Percentiles rank a stretch among this genome's conserved stretches.
These are phyloP conservation scores for Gymnocephalus cernua DNA, from an alignment of 2,113 vertebrate genomes.

Conservation along the genomic window DNA sequence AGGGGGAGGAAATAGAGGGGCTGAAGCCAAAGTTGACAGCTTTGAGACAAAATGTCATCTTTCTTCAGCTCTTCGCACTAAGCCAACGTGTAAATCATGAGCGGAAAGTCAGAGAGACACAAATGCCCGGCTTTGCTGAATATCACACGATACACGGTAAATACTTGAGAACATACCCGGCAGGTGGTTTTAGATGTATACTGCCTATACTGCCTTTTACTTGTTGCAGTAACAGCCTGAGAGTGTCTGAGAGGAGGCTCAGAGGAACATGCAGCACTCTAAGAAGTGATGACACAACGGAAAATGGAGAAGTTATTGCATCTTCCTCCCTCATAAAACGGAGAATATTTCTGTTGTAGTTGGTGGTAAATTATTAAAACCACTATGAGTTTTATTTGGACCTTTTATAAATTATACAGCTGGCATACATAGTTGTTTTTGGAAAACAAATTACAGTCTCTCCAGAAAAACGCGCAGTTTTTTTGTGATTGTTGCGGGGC, in stretches of 20 bases:
- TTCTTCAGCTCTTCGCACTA: not conserved
- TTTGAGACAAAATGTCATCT: constrained; percentile 46
- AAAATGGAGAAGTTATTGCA: not conserved
- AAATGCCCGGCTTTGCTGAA: constrained; percentile 1
- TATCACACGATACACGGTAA: constrained; percentile 36
- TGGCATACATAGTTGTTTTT: not conserved
- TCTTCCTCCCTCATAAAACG: not conserved
- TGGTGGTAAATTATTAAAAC: not conserved
- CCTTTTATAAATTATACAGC: not conserved
- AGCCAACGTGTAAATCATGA: constrained; percentile 23
- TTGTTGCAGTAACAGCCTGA: constrained; percentile 1
- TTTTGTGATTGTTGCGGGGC: no score
- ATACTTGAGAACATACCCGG: constrained; percentile 29
- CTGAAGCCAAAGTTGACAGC: constrained; percentile 25
- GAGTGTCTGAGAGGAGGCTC: not conserved
- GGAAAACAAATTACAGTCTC: no score
- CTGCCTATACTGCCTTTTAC: not conserved
- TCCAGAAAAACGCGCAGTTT: no score
- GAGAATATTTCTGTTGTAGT: not conserved
- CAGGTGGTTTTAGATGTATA: not conserved
- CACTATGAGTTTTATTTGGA: not conserved
- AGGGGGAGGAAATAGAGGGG: not conserved
- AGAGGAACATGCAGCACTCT: not conserved
- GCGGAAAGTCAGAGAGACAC: constrained; percentile 43
- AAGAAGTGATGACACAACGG: not conserved